Evolutionary conservation across 2,797 vertebrate genomes (phyloP), one percentile per base, ranked within the genome.

Genomic region (Numenius phaeopus): DNA sequence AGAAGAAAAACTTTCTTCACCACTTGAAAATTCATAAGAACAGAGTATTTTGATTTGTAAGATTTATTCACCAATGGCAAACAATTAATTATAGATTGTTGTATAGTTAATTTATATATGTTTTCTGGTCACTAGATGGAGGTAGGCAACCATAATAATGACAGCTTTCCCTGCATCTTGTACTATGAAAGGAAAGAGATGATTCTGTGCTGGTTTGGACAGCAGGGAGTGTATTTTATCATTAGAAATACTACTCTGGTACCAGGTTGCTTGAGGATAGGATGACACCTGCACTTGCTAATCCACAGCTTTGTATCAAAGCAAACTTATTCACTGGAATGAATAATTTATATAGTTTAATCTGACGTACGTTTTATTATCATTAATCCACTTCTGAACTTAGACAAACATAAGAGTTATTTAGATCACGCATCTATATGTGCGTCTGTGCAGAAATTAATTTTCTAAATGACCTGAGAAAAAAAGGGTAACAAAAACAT

Each of bases 61-160:
- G 7, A 72, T 89, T 91, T 69, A 62, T 59, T 47, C 8, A 40
- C 47, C 5, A 57, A 14, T 17, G n/a, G 5, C 32, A 89, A 93
- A 46, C 3, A 19, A 34, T 64, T 67, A 50, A 49, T 59, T n/a
- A 42, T 13, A 7, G 34, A 49, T 14, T 47, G n/a, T 30, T 40
- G 19, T 12, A 26, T 49, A 39, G 26, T 57, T 79, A 55, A 70
- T 79, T 75, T 69, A 47, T 93, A 32, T 86, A 79, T 49, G 14
- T 85, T 69, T 90, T 92, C 47, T 83, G 19, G 49, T 83, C 97
- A 90, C 94, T 97, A 97, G 97, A 82, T 97, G 97, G 97, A 90
- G 90, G 42, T 77, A 97, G 92, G 93, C 54, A 94, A 80, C 95
- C 84, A 42, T 59, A 55, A 59, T 55, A 92, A 95, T 11, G 29